Conservation (phyloP, 2,888 invertebrate species). For the Chymomyza fuscimana region DNA sequence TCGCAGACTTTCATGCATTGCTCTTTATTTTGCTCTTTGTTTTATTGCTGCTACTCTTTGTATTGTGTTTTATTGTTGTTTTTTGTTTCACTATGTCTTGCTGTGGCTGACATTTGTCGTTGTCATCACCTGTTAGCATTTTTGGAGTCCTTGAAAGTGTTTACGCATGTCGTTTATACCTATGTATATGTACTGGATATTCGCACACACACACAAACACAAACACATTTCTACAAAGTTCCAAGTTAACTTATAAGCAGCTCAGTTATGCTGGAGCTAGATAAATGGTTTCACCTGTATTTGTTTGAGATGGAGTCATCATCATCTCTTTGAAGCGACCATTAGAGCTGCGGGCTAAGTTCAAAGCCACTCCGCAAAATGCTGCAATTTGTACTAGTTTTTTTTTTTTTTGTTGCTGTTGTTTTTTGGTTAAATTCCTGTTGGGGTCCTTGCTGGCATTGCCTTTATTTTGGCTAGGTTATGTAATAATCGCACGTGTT, state of each 20-base stretch:
- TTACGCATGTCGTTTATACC: constrained; percentile 28
- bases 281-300: background rate
- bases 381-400: constrained; percentile 20
- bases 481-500: constrained; percentile 53
- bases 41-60: constrained; percentile 36
- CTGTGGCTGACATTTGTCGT: constrained; percentile 39
- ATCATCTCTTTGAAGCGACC: background rate
- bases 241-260: background rate
- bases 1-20: constrained; percentile 32
- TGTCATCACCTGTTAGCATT: constrained; percentile 76
- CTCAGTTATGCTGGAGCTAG: background rate
- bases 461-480: constrained; percentile 31
- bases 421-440: background rate
- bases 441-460: constrained; percentile 2
- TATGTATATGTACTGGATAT: background rate
- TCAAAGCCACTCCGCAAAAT: constrained; percentile 27
- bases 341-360: background rate
- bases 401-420: background rate
- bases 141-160: constrained; percentile 72
- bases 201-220: background rate
- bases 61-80: constrained; percentile 30
- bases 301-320: background rate
- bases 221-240: background rate
- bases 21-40: constrained; percentile 22
- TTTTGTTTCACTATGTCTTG: background rate